phyloP scores from a whole-genome alignment of 2,113 vertebrate species.

The Notarius quadriscutis region DNA sequence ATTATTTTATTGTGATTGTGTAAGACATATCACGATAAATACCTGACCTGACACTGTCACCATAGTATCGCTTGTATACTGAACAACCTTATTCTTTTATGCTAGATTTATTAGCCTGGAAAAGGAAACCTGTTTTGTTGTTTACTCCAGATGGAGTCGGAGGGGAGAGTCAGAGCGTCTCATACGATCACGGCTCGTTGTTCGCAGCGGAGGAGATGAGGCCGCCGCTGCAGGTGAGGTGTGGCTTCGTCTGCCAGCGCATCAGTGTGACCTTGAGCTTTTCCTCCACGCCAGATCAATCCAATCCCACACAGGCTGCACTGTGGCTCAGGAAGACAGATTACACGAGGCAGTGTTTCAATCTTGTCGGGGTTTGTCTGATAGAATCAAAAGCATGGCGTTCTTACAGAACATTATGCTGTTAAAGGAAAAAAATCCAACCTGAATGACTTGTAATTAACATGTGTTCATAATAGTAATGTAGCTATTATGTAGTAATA shows the following conservation, averaged over 20 bases:
- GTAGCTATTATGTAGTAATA: background rate
- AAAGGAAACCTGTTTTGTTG: background rate
- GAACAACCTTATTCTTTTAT: background rate
- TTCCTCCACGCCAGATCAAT: conserved; percentile 31
- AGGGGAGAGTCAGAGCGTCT: conserved; percentile 22
- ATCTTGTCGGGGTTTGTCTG: background rate
- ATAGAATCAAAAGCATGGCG: background rate
- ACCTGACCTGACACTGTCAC: background rate
- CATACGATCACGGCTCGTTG: conserved; percentile 22
- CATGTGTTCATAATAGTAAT: background rate
- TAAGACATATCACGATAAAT: background rate
- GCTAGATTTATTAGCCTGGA: background rate
- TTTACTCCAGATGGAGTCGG: conserved; percentile 44
- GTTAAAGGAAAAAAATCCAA: background rate
- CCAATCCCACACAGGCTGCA: conserved; percentile 34
- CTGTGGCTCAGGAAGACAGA: conserved; percentile 39
- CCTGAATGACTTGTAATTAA: background rate
- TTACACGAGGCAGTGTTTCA: conserved; percentile 30
- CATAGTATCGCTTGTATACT: background rate
- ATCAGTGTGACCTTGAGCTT: conserved; percentile 47
- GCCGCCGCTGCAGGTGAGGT: conserved; percentile 56
- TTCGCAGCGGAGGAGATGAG: conserved; percentile 43
- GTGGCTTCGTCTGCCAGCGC: background rate
- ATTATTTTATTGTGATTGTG: background rate
- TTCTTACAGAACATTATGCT: background rate